Evolutionary conservation across 1,140 invertebrate genomes (phyloP).

Genomic region (Drosophila nebulosa): DNA sequence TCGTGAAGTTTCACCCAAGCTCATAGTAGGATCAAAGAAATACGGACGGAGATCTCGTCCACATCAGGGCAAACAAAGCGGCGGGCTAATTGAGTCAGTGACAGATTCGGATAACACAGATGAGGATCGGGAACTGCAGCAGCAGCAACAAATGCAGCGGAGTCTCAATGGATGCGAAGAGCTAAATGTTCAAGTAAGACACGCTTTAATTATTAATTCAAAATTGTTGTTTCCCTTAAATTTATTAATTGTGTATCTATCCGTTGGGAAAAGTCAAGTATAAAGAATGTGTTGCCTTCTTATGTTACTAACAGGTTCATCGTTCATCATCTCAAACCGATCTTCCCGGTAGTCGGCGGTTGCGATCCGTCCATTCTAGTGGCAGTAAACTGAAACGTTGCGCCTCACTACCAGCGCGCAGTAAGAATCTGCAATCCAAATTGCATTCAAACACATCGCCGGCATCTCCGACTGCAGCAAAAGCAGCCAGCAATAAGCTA

Average conservation of each 20-base stretch:
- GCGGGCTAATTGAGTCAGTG: slow-evolving; percentile 53
- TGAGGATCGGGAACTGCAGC: slow-evolving; percentile 54
- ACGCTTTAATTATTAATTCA: background rate
- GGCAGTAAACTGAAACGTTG: slow-evolving; percentile 82
- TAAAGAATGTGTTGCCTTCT: too few relatives aligned
- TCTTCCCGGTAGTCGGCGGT: slow-evolving; percentile 80
- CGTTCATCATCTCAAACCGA: slow-evolving; percentile 82
- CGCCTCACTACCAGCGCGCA: slow-evolving; percentile 81
- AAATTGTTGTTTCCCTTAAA: too few relatives aligned
- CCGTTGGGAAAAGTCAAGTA: too few relatives aligned
- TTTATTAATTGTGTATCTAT: too few relatives aligned
- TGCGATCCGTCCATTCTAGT: slow-evolving; percentile 70
- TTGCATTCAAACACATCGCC: slow-evolving; percentile 28
- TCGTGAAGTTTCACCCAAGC: slow-evolving; percentile 87
- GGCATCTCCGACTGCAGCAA: slow-evolving; percentile 31
- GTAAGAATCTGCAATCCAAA: slow-evolving; percentile 53
- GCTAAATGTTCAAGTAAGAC: slow-evolving; percentile 45
- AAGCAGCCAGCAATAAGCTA: slow-evolving; percentile 38
- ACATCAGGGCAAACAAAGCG: slow-evolving; percentile 27
- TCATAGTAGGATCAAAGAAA: slow-evolving; percentile 88
- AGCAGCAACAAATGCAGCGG: slow-evolving; percentile 39
- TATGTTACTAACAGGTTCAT: slow-evolving; percentile 71
- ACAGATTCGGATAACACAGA: slow-evolving; percentile 78
- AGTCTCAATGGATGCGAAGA: slow-evolving; percentile 48
- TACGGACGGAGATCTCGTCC: slow-evolving; percentile 87